These are phyloP conservation scores for Aurelia aurita complex sp. Pacific DNA, from an alignment of 30 jellyfish, hydroid and myxozoan genomes.

Conservation along the genomic window DNA sequence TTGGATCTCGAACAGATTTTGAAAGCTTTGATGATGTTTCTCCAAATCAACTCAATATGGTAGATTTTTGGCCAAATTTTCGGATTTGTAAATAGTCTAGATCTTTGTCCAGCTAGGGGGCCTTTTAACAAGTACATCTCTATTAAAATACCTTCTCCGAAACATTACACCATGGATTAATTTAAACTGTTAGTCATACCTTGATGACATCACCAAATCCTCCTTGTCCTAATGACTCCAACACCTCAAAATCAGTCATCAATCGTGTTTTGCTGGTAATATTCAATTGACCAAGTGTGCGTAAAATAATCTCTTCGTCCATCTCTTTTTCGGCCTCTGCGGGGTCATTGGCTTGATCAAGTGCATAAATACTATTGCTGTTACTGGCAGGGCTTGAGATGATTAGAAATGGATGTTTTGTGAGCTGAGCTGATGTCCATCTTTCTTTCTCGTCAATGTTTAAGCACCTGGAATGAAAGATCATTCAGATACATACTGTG, in stretches of 20 bases:
- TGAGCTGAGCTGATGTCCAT: conserved; percentile 70
- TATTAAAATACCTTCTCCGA: too few species aligned
- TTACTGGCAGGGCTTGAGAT: conserved; percentile 11
- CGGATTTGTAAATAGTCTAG: too few species aligned
- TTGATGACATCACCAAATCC: conserved; percentile 98
- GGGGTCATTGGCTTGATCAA: conserved; percentile 15
- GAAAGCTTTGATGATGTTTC: too few species aligned
- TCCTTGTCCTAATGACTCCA: conserved; percentile 94
- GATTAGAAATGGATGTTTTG: conserved; percentile 72
- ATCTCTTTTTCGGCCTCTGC: conserved; percentile 40
- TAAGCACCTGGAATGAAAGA: conserved; percentile 61
- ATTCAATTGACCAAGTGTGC: conserved; percentile 39
- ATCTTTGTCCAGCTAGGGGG: too few species aligned
- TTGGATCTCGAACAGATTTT: too few species aligned
- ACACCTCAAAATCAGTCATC: conserved; percentile 80
- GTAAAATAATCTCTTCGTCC: conserved; percentile 48
- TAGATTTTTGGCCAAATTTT: too few species aligned
- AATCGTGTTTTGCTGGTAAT: conserved; percentile 81
- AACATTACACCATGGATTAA: not conserved
- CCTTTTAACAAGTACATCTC: too few species aligned
- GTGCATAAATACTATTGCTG: not conserved
- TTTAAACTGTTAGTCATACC: conserved; percentile 11
- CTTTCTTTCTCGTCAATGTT: conserved; percentile 81
- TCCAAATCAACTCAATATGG: too few species aligned
- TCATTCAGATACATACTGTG: not conserved